Conservation (phyloP, 2,888 invertebrate species). For the Oxyteleia sp. region DNA sequence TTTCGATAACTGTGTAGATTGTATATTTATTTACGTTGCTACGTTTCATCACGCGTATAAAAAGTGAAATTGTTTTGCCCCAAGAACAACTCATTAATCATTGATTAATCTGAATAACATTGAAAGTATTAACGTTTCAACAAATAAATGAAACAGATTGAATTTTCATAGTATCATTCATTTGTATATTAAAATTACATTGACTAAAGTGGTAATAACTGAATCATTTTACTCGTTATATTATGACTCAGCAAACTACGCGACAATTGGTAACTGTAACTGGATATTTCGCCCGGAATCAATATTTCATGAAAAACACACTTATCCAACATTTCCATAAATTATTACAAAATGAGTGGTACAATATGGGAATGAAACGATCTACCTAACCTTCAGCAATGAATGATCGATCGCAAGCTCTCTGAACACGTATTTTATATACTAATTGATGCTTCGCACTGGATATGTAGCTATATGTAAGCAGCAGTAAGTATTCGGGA, state of each 20-base stretch:
- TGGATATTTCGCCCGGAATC: neutral
- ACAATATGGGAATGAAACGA: constrained; percentile 49
- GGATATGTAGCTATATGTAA: constrained; percentile 60
- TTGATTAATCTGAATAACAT: constrained; percentile 19
- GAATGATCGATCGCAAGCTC: constrained; percentile 64
- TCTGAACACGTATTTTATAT: constrained; percentile 52
- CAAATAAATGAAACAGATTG: neutral
- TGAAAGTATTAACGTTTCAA: constrained; percentile 13
- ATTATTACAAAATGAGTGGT: constrained; percentile 20
- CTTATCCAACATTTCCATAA: constrained; percentile 13
- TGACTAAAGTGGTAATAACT: too few relatives aligned
- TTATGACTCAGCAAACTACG: constrained; percentile 15
- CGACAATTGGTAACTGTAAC: neutral
- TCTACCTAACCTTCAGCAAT: constrained; percentile 51
- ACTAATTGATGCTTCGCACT: constrained; percentile 68
- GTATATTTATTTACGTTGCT: neutral
- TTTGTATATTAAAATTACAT: too few relatives aligned
- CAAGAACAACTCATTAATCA: constrained; percentile 23
- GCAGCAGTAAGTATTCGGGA: constrained; percentile 71
- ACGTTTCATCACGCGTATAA: neutral
- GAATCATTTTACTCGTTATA: too few relatives aligned
- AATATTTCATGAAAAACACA: constrained; percentile 14
- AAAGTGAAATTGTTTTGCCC: constrained; percentile 50
- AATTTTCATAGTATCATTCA: neutral
- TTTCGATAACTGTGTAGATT: neutral